Evolutionary conservation across 2,113 vertebrate species (phyloP).

Genomic region (Brachirus orientalis): DNA sequence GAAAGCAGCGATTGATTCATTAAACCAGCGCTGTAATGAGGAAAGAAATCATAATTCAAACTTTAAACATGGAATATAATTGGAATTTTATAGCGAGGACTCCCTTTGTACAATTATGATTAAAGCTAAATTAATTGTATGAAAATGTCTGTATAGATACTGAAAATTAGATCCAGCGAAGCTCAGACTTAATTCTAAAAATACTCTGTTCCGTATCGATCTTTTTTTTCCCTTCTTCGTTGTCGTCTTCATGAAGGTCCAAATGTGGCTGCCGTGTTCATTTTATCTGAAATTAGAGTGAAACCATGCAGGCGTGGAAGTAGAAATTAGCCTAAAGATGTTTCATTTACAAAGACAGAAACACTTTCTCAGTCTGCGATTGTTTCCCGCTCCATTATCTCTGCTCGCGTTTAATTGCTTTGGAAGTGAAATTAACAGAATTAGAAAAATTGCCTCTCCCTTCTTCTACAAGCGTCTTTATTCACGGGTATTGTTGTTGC

Average conservation of each 20-base stretch:
- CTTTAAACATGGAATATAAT: conserved; percentile 85
- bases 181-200: conserved; percentile 81
- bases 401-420: conserved; percentile 93
- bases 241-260: conserved; percentile 76
- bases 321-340: conserved; percentile 91
- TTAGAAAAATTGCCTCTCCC: conserved; percentile 92
- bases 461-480: conserved; percentile 90
- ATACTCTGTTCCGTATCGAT: conserved; percentile 83
- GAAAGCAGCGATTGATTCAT: conserved; percentile 83
- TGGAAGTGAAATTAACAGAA: conserved; percentile 98
- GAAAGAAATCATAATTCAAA: conserved; percentile 84
- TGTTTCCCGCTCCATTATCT: conserved; percentile 92
- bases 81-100: conserved; percentile 84
- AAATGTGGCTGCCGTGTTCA: conserved; percentile 87
- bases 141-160: conserved; percentile 86
- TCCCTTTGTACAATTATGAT: conserved; percentile 87
- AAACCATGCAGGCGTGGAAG: conserved; percentile 83
- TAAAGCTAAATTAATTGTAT: conserved; percentile 89
- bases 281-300: conserved; percentile 90
- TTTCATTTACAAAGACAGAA: conserved; percentile 91
- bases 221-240: conserved; percentile 59
- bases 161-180: conserved; percentile 84
- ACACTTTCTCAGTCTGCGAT: conserved; percentile 87
- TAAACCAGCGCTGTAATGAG: conserved; percentile 81
- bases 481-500: conserved; percentile 91